Evolutionary conservation across 2,797 vertebrate genomes (phyloP).

Genomic region (Pantherophis alleghaniensis): DNA sequence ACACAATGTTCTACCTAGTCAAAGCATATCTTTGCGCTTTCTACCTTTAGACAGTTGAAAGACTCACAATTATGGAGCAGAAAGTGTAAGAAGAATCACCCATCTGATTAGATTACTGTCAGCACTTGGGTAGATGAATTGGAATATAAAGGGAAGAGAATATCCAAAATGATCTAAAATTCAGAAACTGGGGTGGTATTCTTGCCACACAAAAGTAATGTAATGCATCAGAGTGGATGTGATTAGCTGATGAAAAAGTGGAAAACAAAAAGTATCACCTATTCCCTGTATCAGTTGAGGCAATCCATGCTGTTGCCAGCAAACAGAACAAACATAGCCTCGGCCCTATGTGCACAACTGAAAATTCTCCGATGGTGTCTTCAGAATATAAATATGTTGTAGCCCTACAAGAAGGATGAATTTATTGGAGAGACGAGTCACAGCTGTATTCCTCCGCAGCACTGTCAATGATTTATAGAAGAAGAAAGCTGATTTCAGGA

Average conservation of each 20-base stretch:
- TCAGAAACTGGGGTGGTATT: not conserved
- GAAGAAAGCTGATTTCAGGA: conserved; percentile 11
- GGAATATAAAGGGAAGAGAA: not conserved
- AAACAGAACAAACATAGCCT: not conserved
- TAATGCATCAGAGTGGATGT: not conserved
- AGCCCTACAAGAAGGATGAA: not conserved
- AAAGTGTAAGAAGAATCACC: not conserved
- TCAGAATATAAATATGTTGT: not conserved
- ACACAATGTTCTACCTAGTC: not conserved
- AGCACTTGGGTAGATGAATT: not conserved
- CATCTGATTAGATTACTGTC: not conserved
- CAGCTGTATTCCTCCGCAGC: accelerated
- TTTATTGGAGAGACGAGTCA: accelerated
- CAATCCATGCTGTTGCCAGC: not conserved
- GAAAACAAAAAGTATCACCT: not conserved
- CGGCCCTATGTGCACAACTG: accelerated
- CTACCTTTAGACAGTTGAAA: not conserved
- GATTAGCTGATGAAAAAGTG: not conserved
- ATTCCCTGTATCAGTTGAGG: not conserved
- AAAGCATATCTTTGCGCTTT: not conserved
- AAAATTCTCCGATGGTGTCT: accelerated
- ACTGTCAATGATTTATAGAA: not conserved
- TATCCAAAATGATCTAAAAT: not conserved
- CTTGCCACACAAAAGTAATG: not conserved
- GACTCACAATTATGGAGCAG: not conserved